phyloP scores from a whole-genome alignment of 2,797 vertebrate genomes.

The Rhabdomys pumilio region DNA sequence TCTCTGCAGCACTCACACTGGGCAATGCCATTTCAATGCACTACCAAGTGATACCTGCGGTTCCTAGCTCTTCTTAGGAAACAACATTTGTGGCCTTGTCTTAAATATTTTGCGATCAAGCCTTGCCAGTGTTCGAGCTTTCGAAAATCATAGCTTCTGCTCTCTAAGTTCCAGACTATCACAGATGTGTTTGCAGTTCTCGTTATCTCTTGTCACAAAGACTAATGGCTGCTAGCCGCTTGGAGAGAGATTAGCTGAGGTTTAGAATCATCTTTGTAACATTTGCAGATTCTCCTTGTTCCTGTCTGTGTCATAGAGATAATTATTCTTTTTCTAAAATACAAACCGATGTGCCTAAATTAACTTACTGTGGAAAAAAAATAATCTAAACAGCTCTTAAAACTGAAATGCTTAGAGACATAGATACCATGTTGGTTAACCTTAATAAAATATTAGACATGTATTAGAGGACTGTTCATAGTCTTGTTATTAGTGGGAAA shows the following conservation, averaged over 20 bases:
- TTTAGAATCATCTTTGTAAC: constrained; percentile 71
- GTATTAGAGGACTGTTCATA: not conserved
- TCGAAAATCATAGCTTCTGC: constrained; percentile 50
- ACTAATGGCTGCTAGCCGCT: constrained; percentile 19
- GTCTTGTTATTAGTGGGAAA: constrained; percentile 5
- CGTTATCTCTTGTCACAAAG: constrained; percentile 50
- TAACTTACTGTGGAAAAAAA: constrained; percentile 16
- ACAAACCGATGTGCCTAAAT: constrained; percentile 47
- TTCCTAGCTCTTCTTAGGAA: constrained; percentile 76
- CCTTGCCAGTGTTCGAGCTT: constrained; percentile 69
- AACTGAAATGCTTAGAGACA: constrained; percentile 45
- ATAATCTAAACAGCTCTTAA: not conserved
- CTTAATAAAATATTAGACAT: constrained; percentile 85
- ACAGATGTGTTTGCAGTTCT: constrained; percentile 21
- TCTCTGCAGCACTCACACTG: constrained; percentile 15
- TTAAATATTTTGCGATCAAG: constrained; percentile 80
- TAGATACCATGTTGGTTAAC: not conserved
- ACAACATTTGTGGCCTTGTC: constrained; percentile 86
- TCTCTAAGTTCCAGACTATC: constrained; percentile 68
- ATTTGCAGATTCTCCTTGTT: constrained; percentile 68
- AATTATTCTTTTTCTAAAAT: constrained; percentile 67
- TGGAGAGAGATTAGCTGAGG: not conserved
- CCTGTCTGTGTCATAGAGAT: constrained; percentile 67
- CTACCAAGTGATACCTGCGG: constrained; percentile 60
- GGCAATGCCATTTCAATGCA: constrained; percentile 85